Conservation (phyloP, 2,888 invertebrate species). For the Trachelus troglodyta region DNA sequence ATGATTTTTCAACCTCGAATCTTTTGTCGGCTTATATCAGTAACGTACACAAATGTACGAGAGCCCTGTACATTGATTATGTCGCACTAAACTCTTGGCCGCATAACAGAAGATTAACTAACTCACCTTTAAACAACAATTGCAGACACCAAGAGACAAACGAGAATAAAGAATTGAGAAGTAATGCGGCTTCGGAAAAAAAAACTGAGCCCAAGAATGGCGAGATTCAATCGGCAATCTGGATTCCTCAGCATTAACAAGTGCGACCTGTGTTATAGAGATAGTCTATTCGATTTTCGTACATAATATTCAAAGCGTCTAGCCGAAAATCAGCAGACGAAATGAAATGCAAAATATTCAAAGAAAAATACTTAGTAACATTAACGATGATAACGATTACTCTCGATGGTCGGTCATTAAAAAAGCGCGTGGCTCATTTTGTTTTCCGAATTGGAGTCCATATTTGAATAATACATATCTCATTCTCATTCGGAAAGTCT, state of each 20-base stretch:
- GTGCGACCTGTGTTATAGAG: neutral
- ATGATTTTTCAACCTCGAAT: neutral
- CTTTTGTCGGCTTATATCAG: neutral
- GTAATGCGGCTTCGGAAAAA: slow-evolving; percentile 3
- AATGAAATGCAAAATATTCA: neutral
- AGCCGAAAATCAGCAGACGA: neutral
- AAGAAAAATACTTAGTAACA: neutral
- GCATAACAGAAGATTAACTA: neutral
- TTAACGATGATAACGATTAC: neutral
- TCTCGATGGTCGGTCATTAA: neutral
- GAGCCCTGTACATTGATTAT: neutral
- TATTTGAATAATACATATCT: neutral
- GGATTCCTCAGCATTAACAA: neutral
- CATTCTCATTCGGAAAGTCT: neutral
- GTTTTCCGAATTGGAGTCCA: neutral
- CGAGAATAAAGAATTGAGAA: slow-evolving; percentile 1
- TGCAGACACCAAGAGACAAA: neutral
- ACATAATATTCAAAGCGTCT: neutral
- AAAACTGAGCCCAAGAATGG: neutral
- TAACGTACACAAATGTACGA: neutral
- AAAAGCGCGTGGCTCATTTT: neutral
- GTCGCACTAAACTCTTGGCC: neutral
- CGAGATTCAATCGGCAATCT: neutral
- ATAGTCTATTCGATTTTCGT: neutral
- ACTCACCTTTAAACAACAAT: slow-evolving; percentile 3